Evolutionary conservation across 64 coral and sea anemone species (phyloP), one percentile per base, ranked within the genome.

Genomic region (Pocillopora damicornis): DNA sequence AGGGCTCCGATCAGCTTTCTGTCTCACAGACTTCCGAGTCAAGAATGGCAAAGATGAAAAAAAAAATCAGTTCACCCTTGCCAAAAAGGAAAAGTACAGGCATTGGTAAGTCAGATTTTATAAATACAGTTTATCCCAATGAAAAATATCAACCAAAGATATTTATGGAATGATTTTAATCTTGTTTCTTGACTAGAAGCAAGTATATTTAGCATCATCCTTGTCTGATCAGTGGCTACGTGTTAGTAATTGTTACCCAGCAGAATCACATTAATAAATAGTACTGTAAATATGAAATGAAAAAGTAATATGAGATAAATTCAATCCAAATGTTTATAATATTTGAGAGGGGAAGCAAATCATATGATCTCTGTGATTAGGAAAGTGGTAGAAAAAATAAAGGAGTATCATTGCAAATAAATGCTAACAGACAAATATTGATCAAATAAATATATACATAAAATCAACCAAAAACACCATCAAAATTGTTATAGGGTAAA

Each of bases 31-130:
- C 94, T 68, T 22, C 82, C 82, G 91, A 92, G 63, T 90, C 94
- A 59, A 96, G 87, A 76, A 96, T 96, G 91, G 91, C 94, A 60
- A 93, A 88, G 74, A 93, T 96, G 94, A 96, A 88, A 81, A 96
- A 93, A 80, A 96, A 96, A 63, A 96, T 96, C n/a, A 78, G 87
- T 59, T 96, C 94, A 66, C 94, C 94, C 72, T 83, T 96, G 37
- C 13, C 88, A 64, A 96, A 90, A 75, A 96, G 94, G 63, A 96
- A 81, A 87, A 72, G 23, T n/a, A 9, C 15, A 12, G 57, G 81
- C 71, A 42, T 42, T 73, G 81, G 81, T 85, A 30, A 85, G 81
- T 12, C 37, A 38, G 23, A 62, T 88, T 79, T 75, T 78, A 65
- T 59, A 85, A 69, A 61, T 69, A 38, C 23, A 23, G 75, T 57